Conservation (phyloP, 2,113 vertebrate species). For the Callionymus lyra region DNA sequence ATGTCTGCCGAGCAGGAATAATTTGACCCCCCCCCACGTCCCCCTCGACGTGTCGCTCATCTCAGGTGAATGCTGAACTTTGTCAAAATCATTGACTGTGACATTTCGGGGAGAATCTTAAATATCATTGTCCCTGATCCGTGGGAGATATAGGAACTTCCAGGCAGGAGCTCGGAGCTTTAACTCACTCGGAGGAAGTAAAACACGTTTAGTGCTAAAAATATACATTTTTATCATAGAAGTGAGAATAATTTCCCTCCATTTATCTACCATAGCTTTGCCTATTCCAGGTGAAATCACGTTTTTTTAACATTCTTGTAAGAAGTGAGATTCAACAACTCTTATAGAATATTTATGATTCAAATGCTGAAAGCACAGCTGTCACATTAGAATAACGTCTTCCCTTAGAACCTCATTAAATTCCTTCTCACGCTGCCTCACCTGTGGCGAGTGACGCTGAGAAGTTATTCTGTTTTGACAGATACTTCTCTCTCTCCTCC, state of each 20-base stretch:
- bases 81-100: constrained; percentile 56
- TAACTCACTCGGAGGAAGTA: too few species aligned
- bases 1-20: constrained; percentile 52
- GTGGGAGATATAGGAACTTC: constrained; percentile 12
- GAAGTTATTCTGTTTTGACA: constrained; percentile 3
- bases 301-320: not conserved
- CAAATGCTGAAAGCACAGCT: not conserved
- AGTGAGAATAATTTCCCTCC: too few species aligned
- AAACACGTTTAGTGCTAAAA: too few species aligned
- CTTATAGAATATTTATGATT: not conserved
- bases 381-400: not conserved
- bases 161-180: too few species aligned
- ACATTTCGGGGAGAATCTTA: constrained; percentile 54
- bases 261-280: too few species aligned
- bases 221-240: too few species aligned
- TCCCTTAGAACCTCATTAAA: constrained; percentile 3
- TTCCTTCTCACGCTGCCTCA: not conserved
- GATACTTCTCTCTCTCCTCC: constrained; percentile 18
- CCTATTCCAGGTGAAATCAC: too few species aligned
- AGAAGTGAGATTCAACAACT: too few species aligned
- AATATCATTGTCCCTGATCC: constrained; percentile 41
- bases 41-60: constrained; percentile 30
- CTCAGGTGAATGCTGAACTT: constrained; percentile 49
- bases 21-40: constrained; percentile 35
- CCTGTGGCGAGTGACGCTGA: not conserved